Conservation (phyloP, 2,797 vertebrate genomes). For the Thamnophis elegans region DNA sequence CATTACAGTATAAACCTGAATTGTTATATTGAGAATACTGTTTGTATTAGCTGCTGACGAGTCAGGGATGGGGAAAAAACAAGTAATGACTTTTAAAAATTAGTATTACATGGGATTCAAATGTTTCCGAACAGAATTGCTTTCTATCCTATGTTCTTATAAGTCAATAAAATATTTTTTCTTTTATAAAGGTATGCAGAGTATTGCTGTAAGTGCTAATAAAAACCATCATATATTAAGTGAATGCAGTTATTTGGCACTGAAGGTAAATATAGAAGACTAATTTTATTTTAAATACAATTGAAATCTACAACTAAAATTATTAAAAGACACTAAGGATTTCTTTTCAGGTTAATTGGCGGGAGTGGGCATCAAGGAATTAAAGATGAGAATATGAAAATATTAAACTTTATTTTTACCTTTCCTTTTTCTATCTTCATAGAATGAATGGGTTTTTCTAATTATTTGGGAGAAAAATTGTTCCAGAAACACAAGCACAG, state of each 20-base stretch:
- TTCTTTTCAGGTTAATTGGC: conserved; percentile 54
- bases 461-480: conserved; percentile 67
- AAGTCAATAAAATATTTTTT: background rate
- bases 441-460: conserved; percentile 50
- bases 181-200: background rate
- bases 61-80: background rate
- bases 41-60: background rate
- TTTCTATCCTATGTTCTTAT: conserved; percentile 7
- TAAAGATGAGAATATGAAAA: conserved; percentile 50
- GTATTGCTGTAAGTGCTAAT: background rate
- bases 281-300: conserved; percentile 60
- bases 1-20: background rate
- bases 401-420: conserved; percentile 50
- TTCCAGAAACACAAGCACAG: conserved; percentile 66
- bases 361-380: background rate
- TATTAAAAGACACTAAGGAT: conserved; percentile 57
- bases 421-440: conserved; percentile 60
- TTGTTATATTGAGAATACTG: background rate
- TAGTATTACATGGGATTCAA: background rate
- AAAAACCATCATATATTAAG: conserved; percentile 14
- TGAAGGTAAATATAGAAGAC: background rate
- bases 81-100: background rate
- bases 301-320: conserved; percentile 60
- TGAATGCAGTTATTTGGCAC: background rate
- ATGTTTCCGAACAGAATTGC: background rate